Percentiles rank a stretch among this genome's conserved stretches.
These are phyloP conservation scores for Cerastis rubricosa DNA, from an alignment of 2,888 invertebrate genomes.

Conservation along the genomic window DNA sequence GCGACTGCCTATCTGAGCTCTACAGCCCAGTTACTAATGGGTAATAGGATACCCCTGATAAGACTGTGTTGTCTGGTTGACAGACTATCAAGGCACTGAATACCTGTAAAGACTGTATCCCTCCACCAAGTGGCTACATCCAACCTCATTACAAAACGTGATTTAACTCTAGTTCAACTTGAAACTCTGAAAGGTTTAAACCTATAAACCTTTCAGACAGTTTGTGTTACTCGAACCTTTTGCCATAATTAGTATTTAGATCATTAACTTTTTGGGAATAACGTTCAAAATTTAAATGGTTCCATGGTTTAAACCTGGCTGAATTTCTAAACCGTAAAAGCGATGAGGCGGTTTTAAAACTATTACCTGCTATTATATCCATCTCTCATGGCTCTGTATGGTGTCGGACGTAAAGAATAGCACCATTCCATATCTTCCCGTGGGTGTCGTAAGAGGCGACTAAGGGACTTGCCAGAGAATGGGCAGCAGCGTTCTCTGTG, in stretches of 20 bases:
- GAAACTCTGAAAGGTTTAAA: too few species aligned
- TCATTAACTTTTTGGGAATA: not conserved
- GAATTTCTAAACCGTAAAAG: too few species aligned
- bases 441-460: too few species aligned
- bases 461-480: too few species aligned
- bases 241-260: not conserved
- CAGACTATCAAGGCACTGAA: not conserved
- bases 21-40: not conserved
- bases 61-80: not conserved
- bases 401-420: too few species aligned
- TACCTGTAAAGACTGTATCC: not conserved
- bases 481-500: too few species aligned
- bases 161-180: not conserved
- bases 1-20: not conserved
- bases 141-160: not conserved
- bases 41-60: not conserved
- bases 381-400: too few species aligned
- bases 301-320: not conserved
- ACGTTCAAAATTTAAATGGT: not conserved
- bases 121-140: not conserved
- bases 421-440: too few species aligned
- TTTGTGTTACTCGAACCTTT: not conserved
- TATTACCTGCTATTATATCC: not conserved
- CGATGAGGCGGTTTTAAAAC: not conserved
- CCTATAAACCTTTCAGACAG: too few species aligned